Base-by-base conservation (phyloP, 2,113 vertebrate genomes). In the Hemicordylus capensis region DNA sequence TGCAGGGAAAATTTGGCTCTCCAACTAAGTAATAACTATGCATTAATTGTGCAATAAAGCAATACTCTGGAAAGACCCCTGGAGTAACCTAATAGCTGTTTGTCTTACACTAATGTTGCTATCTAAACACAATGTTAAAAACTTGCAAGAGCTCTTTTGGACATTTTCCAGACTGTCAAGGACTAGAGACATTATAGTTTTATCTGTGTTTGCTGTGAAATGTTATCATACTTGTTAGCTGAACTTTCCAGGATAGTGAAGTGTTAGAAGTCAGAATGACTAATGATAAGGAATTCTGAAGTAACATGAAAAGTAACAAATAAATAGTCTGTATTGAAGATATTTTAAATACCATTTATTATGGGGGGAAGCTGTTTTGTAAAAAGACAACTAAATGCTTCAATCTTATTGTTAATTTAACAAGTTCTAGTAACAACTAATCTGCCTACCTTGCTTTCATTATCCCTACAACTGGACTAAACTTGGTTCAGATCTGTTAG, bases 91-190 rank as follows among this genome's bases (percentile, higher is more conserved):
- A 66, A 72, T 69, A 82, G 44, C 44, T 37, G n/a, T 34, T 44
- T 72, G 37, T 66, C 46, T 76, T 89, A 11, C 88, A 76, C 74
- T 76, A 86, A 9, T 58, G 81, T 80, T 90, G 74, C n/a, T 51
- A 76, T 88, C 24, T 91, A 83, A 89, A 90, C 87, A 85, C 83
- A 78, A 63, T 51, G 7, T 74, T 81, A 74, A n/a, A 59, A 74
- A 42, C n/a, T 37, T 34, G 44, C 63, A 69, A 67, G 75, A 58
- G 90, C 90, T 85, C 3, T 90, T 88, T 54, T 85, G 91, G 91
- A 92, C 48, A 90, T 75, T 87, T 84, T 86, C 93, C 92, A 94
- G 91, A 85, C 88, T 90, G 19, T 67, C 69, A 88, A 88, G 87
- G 56, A 88, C 61, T 85, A 90, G 80, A 22, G 69, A 11, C 75